A percentile compares a stretch with the other conserved stretches of the same genome.
Conservation (phyloP, 2,797 vertebrate species). For the Spea hammondii region DNA sequence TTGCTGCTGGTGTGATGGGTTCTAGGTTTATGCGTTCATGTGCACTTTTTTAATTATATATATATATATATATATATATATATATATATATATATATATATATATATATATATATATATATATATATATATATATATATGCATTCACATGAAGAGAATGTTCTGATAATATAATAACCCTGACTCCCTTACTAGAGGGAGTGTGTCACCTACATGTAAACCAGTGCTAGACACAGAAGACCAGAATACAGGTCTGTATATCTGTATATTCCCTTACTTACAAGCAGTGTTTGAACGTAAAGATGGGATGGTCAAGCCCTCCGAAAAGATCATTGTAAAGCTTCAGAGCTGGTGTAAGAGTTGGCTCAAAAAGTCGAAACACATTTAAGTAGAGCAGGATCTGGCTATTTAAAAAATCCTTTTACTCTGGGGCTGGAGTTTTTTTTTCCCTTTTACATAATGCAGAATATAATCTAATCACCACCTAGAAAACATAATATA, state of each 20-base stretch:
- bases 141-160: constrained; percentile 13
- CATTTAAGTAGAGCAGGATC: too few relatives aligned
- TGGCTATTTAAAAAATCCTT: too few relatives aligned
- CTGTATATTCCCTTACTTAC: not conserved
- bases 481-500: constrained; percentile 21
- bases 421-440: too few relatives aligned
- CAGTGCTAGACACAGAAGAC: too few relatives aligned
- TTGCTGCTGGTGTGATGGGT: constrained; percentile 27
- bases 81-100: not conserved
- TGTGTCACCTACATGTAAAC: too few relatives aligned
- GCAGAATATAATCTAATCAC: constrained; percentile 18
- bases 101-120: not conserved
- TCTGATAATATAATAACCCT: too few relatives aligned
- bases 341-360: too few relatives aligned
- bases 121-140: not conserved
- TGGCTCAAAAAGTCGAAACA: too few relatives aligned
- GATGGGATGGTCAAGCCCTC: not conserved
- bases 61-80: not conserved
- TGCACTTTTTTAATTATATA: not conserved
- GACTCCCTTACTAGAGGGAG: too few relatives aligned
- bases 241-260: not conserved
- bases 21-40: not conserved
- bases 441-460: not conserved
- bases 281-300: constrained; percentile 11
- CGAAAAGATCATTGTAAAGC: too few relatives aligned